Evolutionary conservation across 2,888 invertebrate species (phyloP).

Genomic region (Malthinus flaveolus): DNA sequence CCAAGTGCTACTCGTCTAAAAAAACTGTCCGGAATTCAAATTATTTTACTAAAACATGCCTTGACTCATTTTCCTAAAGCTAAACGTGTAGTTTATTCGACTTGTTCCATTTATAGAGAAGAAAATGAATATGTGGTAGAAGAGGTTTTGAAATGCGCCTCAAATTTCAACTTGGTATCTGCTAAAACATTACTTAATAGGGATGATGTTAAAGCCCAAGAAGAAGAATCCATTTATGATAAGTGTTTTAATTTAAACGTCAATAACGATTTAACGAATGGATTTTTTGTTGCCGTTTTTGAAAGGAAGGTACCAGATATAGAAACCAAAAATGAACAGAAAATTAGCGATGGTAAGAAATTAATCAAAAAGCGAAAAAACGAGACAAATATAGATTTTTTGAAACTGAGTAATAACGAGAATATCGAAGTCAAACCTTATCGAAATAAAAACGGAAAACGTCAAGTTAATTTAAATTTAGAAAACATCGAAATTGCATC

Average conservation of each 20-base stretch:
- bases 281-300: constrained; percentile 94
- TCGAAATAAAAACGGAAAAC: neutral
- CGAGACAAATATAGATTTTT: neutral
- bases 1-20: constrained; percentile 59
- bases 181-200: constrained; percentile 65
- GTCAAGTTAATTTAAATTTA: neutral
- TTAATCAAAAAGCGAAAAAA: constrained; percentile 23
- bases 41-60: constrained; percentile 82
- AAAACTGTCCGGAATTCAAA: constrained; percentile 77
- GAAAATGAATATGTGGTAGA: constrained; percentile 93
- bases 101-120: constrained; percentile 86
- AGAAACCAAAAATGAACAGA: constrained; percentile 15
- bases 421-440: neutral
- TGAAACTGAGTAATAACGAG: neutral
- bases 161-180: constrained; percentile 66
- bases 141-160: constrained; percentile 64
- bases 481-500: neutral
- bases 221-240: constrained; percentile 64
- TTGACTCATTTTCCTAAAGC: constrained; percentile 81
- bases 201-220: constrained; percentile 68
- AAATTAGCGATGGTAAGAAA: constrained; percentile 12
- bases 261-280: constrained; percentile 80
- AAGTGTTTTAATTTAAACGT: constrained; percentile 80
- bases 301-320: constrained; percentile 52
- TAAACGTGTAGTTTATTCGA: constrained; percentile 91